These are phyloP conservation scores for Ptychochromis oligacanthus DNA, from an alignment of 2,113 vertebrate genomes.

Conservation along the genomic window DNA sequence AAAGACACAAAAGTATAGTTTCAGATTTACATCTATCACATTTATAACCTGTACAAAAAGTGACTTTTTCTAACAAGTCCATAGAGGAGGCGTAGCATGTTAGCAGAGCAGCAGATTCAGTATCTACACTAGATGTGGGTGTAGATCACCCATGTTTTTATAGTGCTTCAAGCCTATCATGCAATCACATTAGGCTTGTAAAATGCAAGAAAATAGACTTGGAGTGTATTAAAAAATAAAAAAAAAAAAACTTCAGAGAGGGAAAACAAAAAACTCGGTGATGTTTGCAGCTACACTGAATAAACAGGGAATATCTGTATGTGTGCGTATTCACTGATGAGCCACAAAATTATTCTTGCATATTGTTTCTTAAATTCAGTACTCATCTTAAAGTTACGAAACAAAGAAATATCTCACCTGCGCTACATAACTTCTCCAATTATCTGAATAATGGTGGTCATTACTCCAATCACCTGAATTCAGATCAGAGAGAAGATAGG, in stretches of 20 bases:
- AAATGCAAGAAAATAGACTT: neutral
- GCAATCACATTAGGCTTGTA: neutral
- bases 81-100: neutral
- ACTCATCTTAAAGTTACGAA: neutral
- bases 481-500: neutral
- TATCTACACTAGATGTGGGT: neutral
- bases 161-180: neutral
- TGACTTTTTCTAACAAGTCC: neutral
- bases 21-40: neutral
- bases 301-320: neutral
- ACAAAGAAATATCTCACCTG: neutral
- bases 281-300: neutral
- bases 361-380: neutral
- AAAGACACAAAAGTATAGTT: neutral
- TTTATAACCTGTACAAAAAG: neutral
- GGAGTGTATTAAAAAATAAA: accelerated
- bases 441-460: neutral
- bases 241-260: neutral
- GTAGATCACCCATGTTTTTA: neutral
- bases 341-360: neutral
- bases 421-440: neutral
- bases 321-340: neutral
- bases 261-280: too few species aligned
- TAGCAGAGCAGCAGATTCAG: neutral
- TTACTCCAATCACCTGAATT: neutral